These are phyloP conservation scores for Polydesmus complanatus DNA, from an alignment of 2,888 invertebrate species.

Conservation along the genomic window DNA sequence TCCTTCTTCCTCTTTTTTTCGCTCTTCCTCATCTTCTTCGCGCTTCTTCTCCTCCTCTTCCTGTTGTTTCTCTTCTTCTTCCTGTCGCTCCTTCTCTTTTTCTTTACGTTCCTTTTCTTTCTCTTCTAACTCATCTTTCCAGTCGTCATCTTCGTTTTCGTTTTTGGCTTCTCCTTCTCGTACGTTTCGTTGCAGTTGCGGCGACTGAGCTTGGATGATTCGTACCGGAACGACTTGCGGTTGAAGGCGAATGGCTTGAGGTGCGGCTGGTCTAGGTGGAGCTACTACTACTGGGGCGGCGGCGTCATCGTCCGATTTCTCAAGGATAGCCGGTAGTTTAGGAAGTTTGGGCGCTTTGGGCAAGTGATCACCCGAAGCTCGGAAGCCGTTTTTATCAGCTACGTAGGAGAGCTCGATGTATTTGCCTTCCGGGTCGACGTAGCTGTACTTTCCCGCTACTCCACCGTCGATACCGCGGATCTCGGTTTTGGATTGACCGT, in stretches of 20 bases:
- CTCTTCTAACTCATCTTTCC: background rate
- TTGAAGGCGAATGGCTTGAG: background rate
- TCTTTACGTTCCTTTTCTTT: background rate
- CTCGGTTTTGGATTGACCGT: slow-evolving; percentile 54
- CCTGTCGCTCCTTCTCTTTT: background rate
- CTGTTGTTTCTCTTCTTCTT: background rate
- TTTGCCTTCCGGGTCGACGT: slow-evolving; percentile 45
- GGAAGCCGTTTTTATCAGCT: slow-evolving; percentile 42
- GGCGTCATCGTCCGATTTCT: background rate
- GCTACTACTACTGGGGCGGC: background rate
- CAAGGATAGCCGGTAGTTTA: background rate
- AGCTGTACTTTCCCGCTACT: slow-evolving; percentile 56
- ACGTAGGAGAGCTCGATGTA: slow-evolving; percentile 41
- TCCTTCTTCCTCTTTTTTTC: background rate
- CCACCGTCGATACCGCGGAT: slow-evolving; percentile 50
- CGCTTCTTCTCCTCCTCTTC: background rate
- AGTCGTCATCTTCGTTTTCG: background rate
- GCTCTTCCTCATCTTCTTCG: background rate
- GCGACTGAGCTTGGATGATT: background rate
- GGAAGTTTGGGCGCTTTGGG: slow-evolving; percentile 13
- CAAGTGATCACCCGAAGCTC: slow-evolving; percentile 16
- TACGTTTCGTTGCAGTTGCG: background rate
- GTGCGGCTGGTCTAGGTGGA: background rate
- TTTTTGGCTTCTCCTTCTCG: background rate
- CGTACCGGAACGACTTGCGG: background rate